Percentiles rank a stretch among this genome's conserved stretches.
phyloP scores from a whole-genome alignment of 2,113 vertebrate genomes.

The Macrotis lagotis region DNA sequence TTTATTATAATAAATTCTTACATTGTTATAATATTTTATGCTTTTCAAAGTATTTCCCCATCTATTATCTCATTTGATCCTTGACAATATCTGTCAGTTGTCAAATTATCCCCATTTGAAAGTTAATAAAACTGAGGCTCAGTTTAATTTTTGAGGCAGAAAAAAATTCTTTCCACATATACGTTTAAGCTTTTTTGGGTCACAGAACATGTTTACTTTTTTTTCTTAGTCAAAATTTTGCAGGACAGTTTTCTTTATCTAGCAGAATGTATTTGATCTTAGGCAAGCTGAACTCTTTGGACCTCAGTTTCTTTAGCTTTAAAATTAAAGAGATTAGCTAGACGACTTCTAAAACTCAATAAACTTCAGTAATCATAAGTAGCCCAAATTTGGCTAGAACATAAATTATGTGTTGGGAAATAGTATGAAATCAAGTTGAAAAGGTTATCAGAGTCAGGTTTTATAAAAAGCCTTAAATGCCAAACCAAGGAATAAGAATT shows the following conservation, averaged over 20 bases:
- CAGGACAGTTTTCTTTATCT: neutral
- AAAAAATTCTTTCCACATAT: neutral
- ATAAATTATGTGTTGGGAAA: neutral
- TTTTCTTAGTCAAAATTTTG: neutral
- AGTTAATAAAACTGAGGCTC: neutral
- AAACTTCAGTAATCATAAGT: neutral
- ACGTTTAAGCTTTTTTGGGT: neutral
- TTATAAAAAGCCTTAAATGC: neutral
- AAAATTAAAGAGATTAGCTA: neutral
- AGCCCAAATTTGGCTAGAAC: neutral
- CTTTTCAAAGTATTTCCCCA: neutral
- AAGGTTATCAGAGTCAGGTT: neutral
- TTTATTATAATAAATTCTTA: neutral
- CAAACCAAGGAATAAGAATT: neutral
- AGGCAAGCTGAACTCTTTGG: neutral
- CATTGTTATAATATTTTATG: neutral
- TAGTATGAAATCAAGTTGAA: neutral
- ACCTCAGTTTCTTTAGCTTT: neutral
- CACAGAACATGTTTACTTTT: neutral
- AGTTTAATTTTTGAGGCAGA: neutral
- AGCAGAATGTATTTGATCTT: neutral
- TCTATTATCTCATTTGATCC: neutral
- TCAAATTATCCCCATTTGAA: neutral
- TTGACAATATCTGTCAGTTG: neutral
- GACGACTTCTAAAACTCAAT: neutral